A percentile compares a stretch with the other conserved stretches of the same genome.
phyloP scores from a whole-genome alignment of 2,888 invertebrate species.

The Polydrusus tereticollis region DNA sequence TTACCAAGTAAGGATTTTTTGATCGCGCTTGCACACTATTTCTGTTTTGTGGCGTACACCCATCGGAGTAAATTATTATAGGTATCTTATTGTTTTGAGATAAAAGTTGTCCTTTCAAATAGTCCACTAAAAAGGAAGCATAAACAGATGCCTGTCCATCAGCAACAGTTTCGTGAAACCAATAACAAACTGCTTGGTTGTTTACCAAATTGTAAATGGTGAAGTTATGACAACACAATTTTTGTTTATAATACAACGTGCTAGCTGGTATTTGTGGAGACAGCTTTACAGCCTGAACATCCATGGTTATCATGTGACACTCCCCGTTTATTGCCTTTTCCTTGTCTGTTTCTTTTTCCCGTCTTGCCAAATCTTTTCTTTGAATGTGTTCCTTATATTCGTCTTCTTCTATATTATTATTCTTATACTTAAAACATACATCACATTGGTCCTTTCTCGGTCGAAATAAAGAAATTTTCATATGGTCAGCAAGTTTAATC shows the following conservation, averaged over 20 bases:
- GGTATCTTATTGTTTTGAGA: too few species aligned
- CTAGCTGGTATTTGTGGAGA: slow-evolving; percentile 47
- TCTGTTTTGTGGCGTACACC: slow-evolving; percentile 23
- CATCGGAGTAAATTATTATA: slow-evolving; percentile 34
- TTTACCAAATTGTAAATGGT: slow-evolving; percentile 53
- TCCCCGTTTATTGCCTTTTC: slow-evolving; percentile 5
- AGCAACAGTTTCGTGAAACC: slow-evolving; percentile 51
- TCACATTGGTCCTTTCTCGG: slow-evolving; percentile 10
- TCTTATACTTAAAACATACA: slow-evolving; percentile 3
- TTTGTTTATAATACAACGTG: slow-evolving; percentile 55
- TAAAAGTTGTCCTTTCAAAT: slow-evolving; percentile 27
- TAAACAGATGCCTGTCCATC: slow-evolving; percentile 5
- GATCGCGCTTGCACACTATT: slow-evolving; percentile 32
- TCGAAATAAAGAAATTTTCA: background rate
- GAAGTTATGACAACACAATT: slow-evolving; percentile 56
- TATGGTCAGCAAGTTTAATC: background rate
- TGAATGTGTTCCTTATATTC: slow-evolving; percentile 7
- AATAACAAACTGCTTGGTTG: slow-evolving; percentile 52
- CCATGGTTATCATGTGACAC: slow-evolving; percentile 28
- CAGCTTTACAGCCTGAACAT: slow-evolving; percentile 14
- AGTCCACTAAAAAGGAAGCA: slow-evolving; percentile 21
- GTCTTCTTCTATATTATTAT: background rate
- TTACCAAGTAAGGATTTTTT: slow-evolving; percentile 31
- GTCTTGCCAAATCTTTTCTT: slow-evolving; percentile 9
- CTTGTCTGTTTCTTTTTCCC: slow-evolving; percentile 12